Percentiles rank a stretch among this genome's conserved stretches.
Evolutionary conservation across 1,140 invertebrate genomes (phyloP).

Genomic region (Drosophila tropicalis): DNA sequence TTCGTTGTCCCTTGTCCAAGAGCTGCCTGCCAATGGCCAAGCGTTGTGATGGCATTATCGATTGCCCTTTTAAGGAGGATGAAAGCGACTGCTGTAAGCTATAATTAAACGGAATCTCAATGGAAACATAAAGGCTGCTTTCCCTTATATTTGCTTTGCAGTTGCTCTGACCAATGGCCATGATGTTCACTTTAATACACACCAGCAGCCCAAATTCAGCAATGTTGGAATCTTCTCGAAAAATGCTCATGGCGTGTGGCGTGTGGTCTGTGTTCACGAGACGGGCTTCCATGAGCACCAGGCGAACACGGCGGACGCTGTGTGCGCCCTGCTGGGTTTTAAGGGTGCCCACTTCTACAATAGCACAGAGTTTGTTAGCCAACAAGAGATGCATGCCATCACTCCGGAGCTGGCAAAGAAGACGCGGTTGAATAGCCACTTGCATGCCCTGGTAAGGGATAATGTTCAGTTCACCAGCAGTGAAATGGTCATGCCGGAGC

Average conservation of each 20-base stretch:
- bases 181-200: conserved; percentile 85
- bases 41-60: conserved; percentile 86
- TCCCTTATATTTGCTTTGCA: conserved; percentile 76
- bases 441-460: conserved; percentile 43
- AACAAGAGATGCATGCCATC: conserved; percentile 59
- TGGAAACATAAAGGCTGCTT: not conserved
- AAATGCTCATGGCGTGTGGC: conserved; percentile 86
- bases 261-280: conserved; percentile 85
- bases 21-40: conserved; percentile 85
- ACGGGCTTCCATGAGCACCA: conserved; percentile 66
- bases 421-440: conserved; percentile 9
- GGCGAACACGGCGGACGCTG: conserved; percentile 49
- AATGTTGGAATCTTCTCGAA: conserved; percentile 86
- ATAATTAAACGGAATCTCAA: not conserved
- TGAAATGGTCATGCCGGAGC: conserved; percentile 31
- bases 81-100: conserved; percentile 88
- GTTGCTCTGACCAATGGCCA: conserved; percentile 87
- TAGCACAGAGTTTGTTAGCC: conserved; percentile 54
- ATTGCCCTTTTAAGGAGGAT: conserved; percentile 88
- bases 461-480: conserved; percentile 55
- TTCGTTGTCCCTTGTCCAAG: conserved; percentile 77
- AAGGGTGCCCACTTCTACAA: conserved; percentile 69
- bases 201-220: conserved; percentile 85
- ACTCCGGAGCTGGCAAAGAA: conserved; percentile 57
- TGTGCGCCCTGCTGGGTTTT: conserved; percentile 74